A percentile compares a stretch with the other conserved stretches of the same genome.
These are phyloP conservation scores for Furnarius figulus DNA, from an alignment of 2,113 vertebrate species.

Conservation along the genomic window DNA sequence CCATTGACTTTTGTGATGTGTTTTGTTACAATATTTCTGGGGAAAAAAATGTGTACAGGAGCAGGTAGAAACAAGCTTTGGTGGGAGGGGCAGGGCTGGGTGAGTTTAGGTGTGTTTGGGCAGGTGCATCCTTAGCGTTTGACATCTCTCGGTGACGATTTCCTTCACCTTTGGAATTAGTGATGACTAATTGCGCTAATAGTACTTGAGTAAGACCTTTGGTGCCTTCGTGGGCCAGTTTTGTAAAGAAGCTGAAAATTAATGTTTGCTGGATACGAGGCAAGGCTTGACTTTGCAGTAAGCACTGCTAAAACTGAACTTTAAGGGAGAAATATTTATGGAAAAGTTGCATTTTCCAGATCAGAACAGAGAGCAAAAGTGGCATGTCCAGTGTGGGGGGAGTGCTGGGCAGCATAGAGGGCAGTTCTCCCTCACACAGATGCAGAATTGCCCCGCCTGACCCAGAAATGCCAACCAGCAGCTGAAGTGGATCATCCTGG, in stretches of 20 bases:
- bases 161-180: neutral
- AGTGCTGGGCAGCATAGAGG: neutral
- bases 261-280: neutral
- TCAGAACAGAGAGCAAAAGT: neutral
- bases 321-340: too few species aligned
- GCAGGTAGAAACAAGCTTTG: neutral
- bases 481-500: accelerated
- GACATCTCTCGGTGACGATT: neutral
- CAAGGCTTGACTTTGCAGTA: neutral
- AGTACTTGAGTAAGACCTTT: accelerated
- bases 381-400: accelerated
- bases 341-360: neutral
- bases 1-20: too few species aligned
- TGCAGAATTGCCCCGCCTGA: neutral
- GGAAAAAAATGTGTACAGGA: neutral
- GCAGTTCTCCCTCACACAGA: neutral
- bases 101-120: neutral
- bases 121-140: neutral
- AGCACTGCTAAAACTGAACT: neutral
- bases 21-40: neutral
- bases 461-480: neutral
- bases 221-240: neutral
- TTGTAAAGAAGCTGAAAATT: neutral
- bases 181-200: neutral
- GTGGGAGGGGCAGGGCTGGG: neutral